phyloP scores from a whole-genome alignment of 2,113 vertebrate genomes.

The Chrysemys picta region DNA sequence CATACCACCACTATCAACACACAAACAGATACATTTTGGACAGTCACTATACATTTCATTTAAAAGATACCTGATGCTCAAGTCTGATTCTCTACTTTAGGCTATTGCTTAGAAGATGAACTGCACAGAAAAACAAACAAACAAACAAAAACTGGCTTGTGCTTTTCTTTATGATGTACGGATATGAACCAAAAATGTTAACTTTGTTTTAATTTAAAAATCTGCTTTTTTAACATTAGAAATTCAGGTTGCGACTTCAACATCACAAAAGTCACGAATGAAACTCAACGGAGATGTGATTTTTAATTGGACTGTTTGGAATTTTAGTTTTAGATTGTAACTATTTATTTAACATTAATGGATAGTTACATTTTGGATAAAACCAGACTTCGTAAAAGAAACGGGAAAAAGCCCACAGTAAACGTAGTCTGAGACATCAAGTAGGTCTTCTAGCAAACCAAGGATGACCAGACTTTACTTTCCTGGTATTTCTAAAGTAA shows the following conservation, averaged over 20 bases:
- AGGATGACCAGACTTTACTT: background rate
- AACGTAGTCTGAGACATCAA: background rate
- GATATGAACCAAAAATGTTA: background rate
- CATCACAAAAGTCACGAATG: background rate
- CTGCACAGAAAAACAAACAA: background rate
- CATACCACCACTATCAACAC: background rate
- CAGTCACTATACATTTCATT: background rate
- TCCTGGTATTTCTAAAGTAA: background rate
- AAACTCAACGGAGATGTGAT: background rate
- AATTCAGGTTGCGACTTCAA: background rate
- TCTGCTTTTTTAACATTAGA: background rate
- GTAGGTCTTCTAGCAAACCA: background rate
- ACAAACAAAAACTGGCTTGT: background rate
- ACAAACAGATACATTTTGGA: background rate
- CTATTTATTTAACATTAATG: background rate
- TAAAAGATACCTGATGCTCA: background rate
- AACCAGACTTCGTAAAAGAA: background rate
- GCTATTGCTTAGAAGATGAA: background rate
- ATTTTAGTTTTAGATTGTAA: background rate
- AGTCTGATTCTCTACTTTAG: background rate
- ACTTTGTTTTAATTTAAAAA: background rate
- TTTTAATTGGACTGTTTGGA: background rate
- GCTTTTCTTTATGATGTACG: background rate
- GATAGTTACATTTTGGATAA: background rate
- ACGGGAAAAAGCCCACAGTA: background rate